Evolutionary conservation across 2,888 invertebrate species (phyloP).

Genomic region (Exocentrus adspersus): DNA sequence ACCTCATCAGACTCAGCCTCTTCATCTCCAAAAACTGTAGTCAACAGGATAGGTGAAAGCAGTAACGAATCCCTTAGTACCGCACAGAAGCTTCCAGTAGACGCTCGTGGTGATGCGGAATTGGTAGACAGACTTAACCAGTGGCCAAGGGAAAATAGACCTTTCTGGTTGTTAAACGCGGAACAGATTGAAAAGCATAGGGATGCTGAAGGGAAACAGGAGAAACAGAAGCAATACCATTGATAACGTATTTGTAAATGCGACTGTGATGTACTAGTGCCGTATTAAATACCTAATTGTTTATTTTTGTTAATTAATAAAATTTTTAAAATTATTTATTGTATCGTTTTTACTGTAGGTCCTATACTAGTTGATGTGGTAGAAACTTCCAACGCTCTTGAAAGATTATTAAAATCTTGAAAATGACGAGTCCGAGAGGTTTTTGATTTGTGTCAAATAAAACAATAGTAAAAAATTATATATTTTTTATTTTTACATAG

Average conservation of each 20-base stretch:
- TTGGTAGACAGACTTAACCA: constrained; percentile 72
- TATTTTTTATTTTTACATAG: constrained; percentile 56
- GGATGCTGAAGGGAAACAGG: constrained; percentile 18
- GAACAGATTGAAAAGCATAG: constrained; percentile 68
- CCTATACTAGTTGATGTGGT: too few relatives aligned
- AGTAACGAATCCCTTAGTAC: constrained; percentile 59
- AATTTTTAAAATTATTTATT: too few relatives aligned
- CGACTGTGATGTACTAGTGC: too few relatives aligned
- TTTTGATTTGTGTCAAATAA: too few relatives aligned
- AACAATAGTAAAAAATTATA: constrained; percentile 51
- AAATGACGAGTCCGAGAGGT: too few relatives aligned
- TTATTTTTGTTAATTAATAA: too few relatives aligned
- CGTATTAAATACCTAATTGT: too few relatives aligned
- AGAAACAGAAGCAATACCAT: too few relatives aligned
- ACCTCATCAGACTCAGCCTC: constrained; percentile 7
- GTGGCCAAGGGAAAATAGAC: constrained; percentile 74
- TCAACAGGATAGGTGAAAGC: constrained; percentile 67
- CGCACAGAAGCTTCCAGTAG: constrained; percentile 68
- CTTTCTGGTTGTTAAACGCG: constrained; percentile 80
- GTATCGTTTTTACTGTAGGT: too few relatives aligned
- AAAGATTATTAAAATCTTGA: too few relatives aligned
- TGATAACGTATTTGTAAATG: too few relatives aligned
- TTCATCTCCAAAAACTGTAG: constrained; percentile 52
- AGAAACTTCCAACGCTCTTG: too few relatives aligned
- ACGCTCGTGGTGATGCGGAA: constrained; percentile 73